Evolutionary conservation across 2,888 invertebrate genomes (phyloP).

Genomic region (Pollenia amentaria): DNA sequence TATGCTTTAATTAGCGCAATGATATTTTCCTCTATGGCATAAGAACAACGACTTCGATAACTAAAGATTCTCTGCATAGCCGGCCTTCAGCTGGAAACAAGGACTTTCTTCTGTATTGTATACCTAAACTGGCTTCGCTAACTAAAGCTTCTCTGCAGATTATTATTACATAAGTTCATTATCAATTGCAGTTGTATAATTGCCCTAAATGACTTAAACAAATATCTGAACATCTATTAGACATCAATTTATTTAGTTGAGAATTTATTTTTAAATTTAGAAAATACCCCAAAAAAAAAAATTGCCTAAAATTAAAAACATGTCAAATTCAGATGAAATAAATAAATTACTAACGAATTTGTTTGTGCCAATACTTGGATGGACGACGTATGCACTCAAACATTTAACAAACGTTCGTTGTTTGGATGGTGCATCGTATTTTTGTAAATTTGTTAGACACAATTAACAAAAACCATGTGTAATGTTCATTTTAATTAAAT

Average conservation of each 20-base stretch:
- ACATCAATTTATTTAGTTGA: background rate
- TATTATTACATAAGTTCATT: too few species aligned
- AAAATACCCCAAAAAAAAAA: background rate
- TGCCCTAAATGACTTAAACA: background rate
- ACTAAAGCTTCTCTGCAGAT: too few species aligned
- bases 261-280: constrained; percentile 37
- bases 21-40: too few species aligned
- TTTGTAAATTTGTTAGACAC: constrained; percentile 40
- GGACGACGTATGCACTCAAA: background rate
- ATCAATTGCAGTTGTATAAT: background rate
- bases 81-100: too few species aligned
- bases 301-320: constrained; percentile 48
- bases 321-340: constrained; percentile 55
- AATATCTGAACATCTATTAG: constrained; percentile 48
- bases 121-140: too few species aligned
- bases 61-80: too few species aligned
- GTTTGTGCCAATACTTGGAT: constrained; percentile 19
- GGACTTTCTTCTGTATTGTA: too few species aligned
- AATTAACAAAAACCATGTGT: constrained; percentile 44
- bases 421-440: background rate
- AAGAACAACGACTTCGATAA: too few species aligned
- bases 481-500: constrained; percentile 57
- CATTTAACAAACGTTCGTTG: background rate
- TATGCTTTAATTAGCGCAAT: too few species aligned
- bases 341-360: constrained; percentile 53